Evolutionary conservation across 2,797 vertebrate genomes (phyloP).

Genomic region (Loris lydekkerianus): DNA sequence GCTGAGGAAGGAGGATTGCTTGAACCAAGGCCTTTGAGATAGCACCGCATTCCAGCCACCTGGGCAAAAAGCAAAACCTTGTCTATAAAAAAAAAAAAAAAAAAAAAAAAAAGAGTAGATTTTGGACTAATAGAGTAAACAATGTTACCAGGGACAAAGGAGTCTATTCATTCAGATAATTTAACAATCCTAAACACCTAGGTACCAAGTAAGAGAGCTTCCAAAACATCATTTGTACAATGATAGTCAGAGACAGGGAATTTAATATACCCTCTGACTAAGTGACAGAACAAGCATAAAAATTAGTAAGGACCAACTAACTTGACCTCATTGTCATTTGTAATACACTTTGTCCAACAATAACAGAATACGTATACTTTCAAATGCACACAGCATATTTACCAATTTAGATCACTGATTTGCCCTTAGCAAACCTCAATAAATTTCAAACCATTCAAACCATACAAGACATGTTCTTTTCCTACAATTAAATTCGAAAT

Average conservation of each 20-base stretch:
- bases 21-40: no score
- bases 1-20: no score
- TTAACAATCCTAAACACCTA: background rate
- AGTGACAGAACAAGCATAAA: background rate
- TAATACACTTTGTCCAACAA: background rate
- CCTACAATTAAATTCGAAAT: background rate
- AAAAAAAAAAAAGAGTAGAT: background rate
- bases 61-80: no score
- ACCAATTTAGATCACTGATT: background rate
- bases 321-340: background rate
- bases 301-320: background rate
- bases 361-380: background rate
- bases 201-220: background rate
- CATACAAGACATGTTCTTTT: background rate
- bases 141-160: background rate
- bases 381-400: background rate
- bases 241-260: background rate
- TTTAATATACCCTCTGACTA: background rate
- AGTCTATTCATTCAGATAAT: background rate
- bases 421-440: background rate
- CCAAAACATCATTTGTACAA: background rate
- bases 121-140: background rate
- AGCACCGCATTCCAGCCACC: no score
- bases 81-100: background rate
- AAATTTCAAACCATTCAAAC: background rate